phyloP scores from a whole-genome alignment of 2,888 invertebrate species.

The Scelioninae gen. 2 region DNA sequence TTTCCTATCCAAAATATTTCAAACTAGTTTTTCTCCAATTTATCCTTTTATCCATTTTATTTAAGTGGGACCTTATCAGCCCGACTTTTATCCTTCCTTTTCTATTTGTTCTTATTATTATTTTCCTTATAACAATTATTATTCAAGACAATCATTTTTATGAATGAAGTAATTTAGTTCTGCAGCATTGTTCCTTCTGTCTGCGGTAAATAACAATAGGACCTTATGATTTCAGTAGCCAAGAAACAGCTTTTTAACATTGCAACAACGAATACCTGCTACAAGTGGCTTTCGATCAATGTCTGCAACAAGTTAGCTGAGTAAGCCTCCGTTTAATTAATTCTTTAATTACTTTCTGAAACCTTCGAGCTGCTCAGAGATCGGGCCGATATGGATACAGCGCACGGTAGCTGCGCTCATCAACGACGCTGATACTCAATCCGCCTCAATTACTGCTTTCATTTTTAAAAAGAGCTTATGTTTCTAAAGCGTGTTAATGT shows the following conservation, averaged over 20 bases:
- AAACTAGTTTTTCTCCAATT: too few relatives aligned
- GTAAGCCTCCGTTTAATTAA: constrained; percentile 74
- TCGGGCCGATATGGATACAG: constrained; percentile 57
- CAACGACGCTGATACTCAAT: constrained; percentile 55
- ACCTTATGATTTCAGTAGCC: constrained; percentile 71
- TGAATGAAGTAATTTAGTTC: constrained; percentile 4
- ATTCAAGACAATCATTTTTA: constrained; percentile 3
- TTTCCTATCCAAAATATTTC: too few relatives aligned
- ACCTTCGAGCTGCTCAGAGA: constrained; percentile 56
- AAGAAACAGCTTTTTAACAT: constrained; percentile 67
- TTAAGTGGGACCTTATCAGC: too few relatives aligned
- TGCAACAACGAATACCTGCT: constrained; percentile 65
- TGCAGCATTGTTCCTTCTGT: constrained; percentile 25
- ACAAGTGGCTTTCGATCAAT: constrained; percentile 71
- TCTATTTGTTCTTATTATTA: too few relatives aligned
- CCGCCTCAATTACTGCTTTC: constrained; percentile 55
- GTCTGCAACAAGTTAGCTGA: constrained; percentile 71
- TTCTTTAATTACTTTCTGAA: constrained; percentile 73
- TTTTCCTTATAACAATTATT: too few relatives aligned
- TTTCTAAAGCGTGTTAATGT: constrained; percentile 54
- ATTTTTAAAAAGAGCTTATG: constrained; percentile 51
- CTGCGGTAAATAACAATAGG: constrained; percentile 64
- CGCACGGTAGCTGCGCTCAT: constrained; percentile 59
- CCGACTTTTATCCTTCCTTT: too few relatives aligned
- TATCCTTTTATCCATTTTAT: too few relatives aligned